phyloP scores from a whole-genome alignment of 2,888 invertebrate species.

The Luperina testacea region DNA sequence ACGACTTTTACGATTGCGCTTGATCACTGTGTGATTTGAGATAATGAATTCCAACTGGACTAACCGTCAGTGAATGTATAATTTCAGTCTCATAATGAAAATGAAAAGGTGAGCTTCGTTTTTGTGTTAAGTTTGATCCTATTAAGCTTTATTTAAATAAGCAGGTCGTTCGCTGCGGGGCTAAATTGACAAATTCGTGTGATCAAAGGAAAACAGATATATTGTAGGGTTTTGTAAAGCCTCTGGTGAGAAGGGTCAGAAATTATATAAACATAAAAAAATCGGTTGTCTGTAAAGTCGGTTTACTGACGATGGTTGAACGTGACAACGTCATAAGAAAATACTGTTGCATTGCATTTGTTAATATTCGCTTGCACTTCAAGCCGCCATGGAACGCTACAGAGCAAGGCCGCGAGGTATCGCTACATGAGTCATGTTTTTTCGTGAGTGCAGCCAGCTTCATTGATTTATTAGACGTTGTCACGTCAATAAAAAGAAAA shows the following conservation, averaged over 20 bases:
- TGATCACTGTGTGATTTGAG: neutral
- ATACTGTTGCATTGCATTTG: too few species aligned
- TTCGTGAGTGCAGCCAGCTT: too few species aligned
- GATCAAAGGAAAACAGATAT: conserved; percentile 1
- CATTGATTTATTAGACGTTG: too few species aligned
- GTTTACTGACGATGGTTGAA: too few species aligned
- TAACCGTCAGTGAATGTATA: neutral
- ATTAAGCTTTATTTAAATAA: conserved; percentile 4
- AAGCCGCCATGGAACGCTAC: too few species aligned
- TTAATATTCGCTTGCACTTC: too few species aligned
- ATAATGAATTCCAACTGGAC: neutral
- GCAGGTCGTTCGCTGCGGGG: neutral
- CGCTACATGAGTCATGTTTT: too few species aligned
- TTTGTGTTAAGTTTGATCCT: neutral
- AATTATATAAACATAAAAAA: conserved; percentile 1
- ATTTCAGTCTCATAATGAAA: neutral
- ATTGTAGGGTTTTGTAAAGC: neutral
- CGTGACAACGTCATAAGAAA: too few species aligned
- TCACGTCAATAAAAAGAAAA: too few species aligned
- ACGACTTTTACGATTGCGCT: neutral
- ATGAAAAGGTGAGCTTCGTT: conserved; percentile 1
- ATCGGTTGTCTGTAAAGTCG: too few species aligned
- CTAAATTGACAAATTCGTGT: neutral
- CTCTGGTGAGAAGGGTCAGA: neutral
- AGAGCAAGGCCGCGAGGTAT: too few species aligned